Base-by-base conservation (phyloP, 2,113 vertebrate species). In the Gymnorhina tibicen region DNA sequence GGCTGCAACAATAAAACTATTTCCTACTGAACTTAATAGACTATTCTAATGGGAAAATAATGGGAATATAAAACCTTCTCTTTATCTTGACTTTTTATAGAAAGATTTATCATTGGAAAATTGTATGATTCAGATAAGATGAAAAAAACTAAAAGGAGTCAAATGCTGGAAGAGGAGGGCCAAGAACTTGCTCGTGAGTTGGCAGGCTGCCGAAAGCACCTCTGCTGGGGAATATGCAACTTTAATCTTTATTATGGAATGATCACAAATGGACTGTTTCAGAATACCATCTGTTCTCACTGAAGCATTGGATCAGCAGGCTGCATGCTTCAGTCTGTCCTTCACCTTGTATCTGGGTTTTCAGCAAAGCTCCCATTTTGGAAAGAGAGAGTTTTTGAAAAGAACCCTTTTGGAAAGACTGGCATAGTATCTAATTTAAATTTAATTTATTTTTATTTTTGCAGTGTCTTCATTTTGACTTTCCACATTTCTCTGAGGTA, bases 201-300 rank as follows among this genome's bases (percentile, higher is more conserved):
- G 95, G 97, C 96, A 95, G 85, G 49, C 86, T 96, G 97, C 97
- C 85, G 1, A 94, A 87, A 92, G 70, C 93, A 97, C 96, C 96
- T 97, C 94, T 89, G 63, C 5, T 95, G 95, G 94, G 96, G 96
- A 97, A 98, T 92, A 79, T 79, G 79, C 81, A 92, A 97, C 96
- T 97, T 97, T 97, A 97, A 98, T 98, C 97, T 98, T 97, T 98
- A 98, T 97, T 97, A 98, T 60, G 92, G 86, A 96, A 92, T 92
- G 92, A 96, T 97, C 95, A 90, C 90, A 97, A 97, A 97, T 95
- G 94, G 96, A 92, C 91, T 93, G 94, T 85, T 97, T 97, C 92
- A 91, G 96, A 97, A 97, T 56, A 63, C 97, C 98, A 98, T 98
- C 98, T 98, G 98, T 97, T 98, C 96, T 97, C 97, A 94, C 63